phyloP scores from a whole-genome alignment of 2,888 invertebrate genomes.

The Acrocera orbiculus region DNA sequence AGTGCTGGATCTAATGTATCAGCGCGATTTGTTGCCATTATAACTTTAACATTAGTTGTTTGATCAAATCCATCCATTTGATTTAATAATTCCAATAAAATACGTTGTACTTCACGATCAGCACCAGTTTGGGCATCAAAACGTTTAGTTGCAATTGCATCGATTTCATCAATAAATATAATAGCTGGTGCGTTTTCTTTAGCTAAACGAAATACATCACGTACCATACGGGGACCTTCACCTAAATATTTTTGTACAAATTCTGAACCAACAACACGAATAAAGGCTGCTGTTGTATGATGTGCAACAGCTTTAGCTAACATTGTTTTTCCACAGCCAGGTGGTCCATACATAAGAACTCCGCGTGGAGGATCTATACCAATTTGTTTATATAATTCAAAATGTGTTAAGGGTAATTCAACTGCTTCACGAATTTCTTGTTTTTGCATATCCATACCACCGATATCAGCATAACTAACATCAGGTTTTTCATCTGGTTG shows the following conservation, averaged over 20 bases:
- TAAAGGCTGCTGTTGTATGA: constrained; percentile 97
- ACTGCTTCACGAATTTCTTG: constrained; percentile 99
- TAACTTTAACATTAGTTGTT: constrained; percentile 98
- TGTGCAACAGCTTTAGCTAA: constrained; percentile 97
- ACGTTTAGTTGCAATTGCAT: constrained; percentile 98
- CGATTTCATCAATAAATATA: constrained; percentile 99
- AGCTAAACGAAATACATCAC: constrained; percentile 96
- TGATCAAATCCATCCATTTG: constrained; percentile 99
- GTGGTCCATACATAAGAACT: constrained; percentile 98
- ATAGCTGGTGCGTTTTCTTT: constrained; percentile 99
- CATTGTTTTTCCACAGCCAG: constrained; percentile 99
- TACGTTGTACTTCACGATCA: constrained; percentile 96
- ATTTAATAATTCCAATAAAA: constrained; percentile 87
- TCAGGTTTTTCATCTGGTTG: constrained; percentile 96
- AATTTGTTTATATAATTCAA: constrained; percentile 94
- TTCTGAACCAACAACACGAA: constrained; percentile 96
- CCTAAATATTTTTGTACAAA: constrained; percentile 99
- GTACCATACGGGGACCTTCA: constrained; percentile 97
- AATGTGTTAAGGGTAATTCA: constrained; percentile 93
- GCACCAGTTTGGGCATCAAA: constrained; percentile 98
- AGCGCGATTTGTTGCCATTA: constrained; percentile 93
- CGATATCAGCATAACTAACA: constrained; percentile 92
- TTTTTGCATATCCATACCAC: constrained; percentile 99
- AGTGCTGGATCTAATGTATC: constrained; percentile 92
- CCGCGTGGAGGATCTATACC: constrained; percentile 98